Evolutionary conservation across 2,113 vertebrate genomes (phyloP).

Genomic region (Sardina pilchardus): DNA sequence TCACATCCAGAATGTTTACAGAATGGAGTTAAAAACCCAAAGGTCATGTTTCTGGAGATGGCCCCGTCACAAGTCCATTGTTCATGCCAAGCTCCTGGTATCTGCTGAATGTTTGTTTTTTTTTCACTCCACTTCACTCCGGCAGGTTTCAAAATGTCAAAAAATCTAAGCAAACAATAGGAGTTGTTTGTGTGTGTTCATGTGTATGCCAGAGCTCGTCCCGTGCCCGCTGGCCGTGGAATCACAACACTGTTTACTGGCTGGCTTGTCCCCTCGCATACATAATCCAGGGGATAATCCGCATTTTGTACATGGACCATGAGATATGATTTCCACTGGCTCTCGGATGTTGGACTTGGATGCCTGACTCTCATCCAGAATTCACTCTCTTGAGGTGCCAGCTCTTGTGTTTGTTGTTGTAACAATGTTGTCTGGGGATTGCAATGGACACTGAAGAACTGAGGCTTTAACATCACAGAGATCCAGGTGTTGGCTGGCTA

Average conservation of each 20-base stretch:
- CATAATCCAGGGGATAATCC: constrained; percentile 14
- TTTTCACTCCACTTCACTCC: not conserved
- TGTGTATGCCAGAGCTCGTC: not conserved
- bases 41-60: not conserved
- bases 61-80: not conserved
- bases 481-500: not conserved
- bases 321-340: constrained; percentile 18
- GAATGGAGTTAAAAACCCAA: not conserved
- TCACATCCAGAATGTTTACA: not conserved
- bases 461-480: not conserved
- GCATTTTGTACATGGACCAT: not conserved
- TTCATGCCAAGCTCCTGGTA: not conserved
- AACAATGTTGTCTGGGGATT: not conserved
- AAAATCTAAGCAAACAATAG: not conserved
- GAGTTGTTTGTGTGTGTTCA: not conserved
- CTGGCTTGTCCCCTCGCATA: not conserved
- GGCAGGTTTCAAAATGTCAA: not conserved
- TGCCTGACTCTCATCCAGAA: not conserved
- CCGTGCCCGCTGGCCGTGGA: not conserved
- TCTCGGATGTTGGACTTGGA: constrained; percentile 4
- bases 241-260: not conserved
- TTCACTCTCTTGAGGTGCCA: not conserved
- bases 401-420: not conserved
- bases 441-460: not conserved
- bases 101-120: not conserved